These are phyloP conservation scores for Leptonema lineaticorne DNA, from an alignment of 1,140 invertebrate genomes.

Conservation along the genomic window DNA sequence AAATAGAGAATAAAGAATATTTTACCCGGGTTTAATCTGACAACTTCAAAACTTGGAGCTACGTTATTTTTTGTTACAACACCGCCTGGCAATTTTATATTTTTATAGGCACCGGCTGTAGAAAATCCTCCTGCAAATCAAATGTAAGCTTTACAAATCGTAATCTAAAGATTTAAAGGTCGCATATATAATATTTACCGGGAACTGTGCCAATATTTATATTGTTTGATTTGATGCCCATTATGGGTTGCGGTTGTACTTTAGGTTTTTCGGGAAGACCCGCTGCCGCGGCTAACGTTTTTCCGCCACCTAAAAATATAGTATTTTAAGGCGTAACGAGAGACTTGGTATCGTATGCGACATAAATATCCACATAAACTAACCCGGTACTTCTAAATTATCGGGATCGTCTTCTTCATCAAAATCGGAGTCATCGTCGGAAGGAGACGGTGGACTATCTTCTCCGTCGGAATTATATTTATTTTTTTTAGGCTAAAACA, in stretches of 20 bases:
- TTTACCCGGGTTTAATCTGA: conserved; percentile 41
- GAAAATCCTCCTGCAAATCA: conserved; percentile 21
- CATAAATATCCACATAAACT: conserved; percentile 33
- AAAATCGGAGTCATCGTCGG: conserved; percentile 71
- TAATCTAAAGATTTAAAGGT: neutral
- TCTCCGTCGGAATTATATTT: conserved; percentile 51
- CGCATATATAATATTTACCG: neutral
- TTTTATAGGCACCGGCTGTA: conserved; percentile 29
- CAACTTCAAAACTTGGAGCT: conserved; percentile 52
- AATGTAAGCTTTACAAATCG: neutral
- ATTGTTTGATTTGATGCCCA: conserved; percentile 23
- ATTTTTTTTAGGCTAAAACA: conserved; percentile 47
- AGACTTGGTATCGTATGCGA: too few relatives aligned
- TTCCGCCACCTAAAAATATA: conserved; percentile 69
- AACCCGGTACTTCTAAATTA: conserved; percentile 86
- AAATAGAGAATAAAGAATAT: conserved; percentile 28
- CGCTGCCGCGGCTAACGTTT: conserved; percentile 74
- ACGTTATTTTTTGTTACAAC: conserved; percentile 55
- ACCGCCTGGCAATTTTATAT: conserved; percentile 55
- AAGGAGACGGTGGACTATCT: conserved; percentile 67
- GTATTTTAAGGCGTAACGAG: too few relatives aligned
- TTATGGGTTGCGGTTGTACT: conserved; percentile 32
- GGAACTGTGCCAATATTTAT: neutral
- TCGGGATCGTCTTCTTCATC: conserved; percentile 88
- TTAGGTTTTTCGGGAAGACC: conserved; percentile 58